Conservation (phyloP, 2,888 invertebrate genomes). For the Vannuccia rotundouncinata region DNA sequence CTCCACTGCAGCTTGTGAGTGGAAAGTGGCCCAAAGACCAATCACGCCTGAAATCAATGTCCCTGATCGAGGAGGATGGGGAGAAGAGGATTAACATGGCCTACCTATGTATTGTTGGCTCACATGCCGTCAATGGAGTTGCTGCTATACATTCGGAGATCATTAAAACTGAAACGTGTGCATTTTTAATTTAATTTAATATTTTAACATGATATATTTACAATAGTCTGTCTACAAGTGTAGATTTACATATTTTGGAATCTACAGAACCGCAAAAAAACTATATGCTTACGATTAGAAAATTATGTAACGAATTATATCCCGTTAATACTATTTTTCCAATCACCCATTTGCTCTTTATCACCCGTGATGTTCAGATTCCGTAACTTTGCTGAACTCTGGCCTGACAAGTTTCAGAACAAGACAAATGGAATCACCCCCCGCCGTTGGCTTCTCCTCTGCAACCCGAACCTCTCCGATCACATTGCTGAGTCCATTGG, state of each 20-base stretch:
- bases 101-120: slow-evolving; percentile 83
- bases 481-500: slow-evolving; percentile 93
- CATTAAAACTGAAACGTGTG: slow-evolving; percentile 64
- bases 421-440: slow-evolving; percentile 99
- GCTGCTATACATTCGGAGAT: slow-evolving; percentile 93
- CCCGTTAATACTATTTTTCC: too few relatives aligned
- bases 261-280: too few relatives aligned
- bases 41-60: slow-evolving; percentile 66
- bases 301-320: too few relatives aligned
- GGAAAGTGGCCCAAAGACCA: slow-evolving; percentile 74
- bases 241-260: too few relatives aligned
- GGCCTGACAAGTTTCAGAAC: slow-evolving; percentile 94
- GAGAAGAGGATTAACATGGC: slow-evolving; percentile 98
- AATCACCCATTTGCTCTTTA: too few relatives aligned
- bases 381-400: slow-evolving; percentile 87
- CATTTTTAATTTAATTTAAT: too few relatives aligned
- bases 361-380: too few relatives aligned
- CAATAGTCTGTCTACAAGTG: too few relatives aligned
- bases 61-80: slow-evolving; percentile 84
- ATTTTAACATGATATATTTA: too few relatives aligned
- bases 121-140: slow-evolving; percentile 94
- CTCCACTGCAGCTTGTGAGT: slow-evolving; percentile 58
- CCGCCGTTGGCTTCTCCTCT: slow-evolving; percentile 88
- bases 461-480: slow-evolving; percentile 91
- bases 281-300: too few relatives aligned